phyloP scores from a whole-genome alignment of 2,888 invertebrate species.

The Leptopterna dolabrata region DNA sequence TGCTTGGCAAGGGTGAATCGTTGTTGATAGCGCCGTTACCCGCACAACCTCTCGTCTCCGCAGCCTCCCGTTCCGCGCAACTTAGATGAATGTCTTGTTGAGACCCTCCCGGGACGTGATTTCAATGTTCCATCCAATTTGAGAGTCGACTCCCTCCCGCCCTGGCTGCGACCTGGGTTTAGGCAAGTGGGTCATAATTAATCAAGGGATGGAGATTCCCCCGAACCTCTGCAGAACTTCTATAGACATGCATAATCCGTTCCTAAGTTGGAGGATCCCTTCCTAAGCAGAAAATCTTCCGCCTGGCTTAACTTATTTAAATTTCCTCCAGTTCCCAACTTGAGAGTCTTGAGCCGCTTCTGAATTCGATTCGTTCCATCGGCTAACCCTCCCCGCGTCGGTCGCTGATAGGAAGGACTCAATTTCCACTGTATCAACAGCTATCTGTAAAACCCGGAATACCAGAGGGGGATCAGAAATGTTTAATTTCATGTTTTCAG shows the following conservation, averaged over 20 bases:
- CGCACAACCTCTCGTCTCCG: not conserved
- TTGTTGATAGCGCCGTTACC: not conserved
- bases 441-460: not conserved
- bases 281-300: slow-evolving; percentile 53
- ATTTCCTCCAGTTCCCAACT: slow-evolving; percentile 42
- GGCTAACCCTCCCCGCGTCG: not conserved
- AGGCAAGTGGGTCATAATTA: slow-evolving; percentile 52
- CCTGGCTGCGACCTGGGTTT: slow-evolving; percentile 8
- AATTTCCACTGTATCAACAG: not conserved
- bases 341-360: slow-evolving; percentile 14
- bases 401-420: not conserved
- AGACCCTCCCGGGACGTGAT: slow-evolving; percentile 22
- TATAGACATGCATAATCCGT: slow-evolving; percentile 54
- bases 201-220: slow-evolving; percentile 51
- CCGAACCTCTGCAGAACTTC: slow-evolving; percentile 42
- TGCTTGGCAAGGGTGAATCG: slow-evolving; percentile 3
- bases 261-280: slow-evolving; percentile 38
- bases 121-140: slow-evolving; percentile 46
- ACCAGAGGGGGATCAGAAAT: not conserved
- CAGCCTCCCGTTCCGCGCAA: not conserved
- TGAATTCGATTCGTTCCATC: slow-evolving; percentile 40
- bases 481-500: not conserved
- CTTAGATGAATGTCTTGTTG: slow-evolving; percentile 22
- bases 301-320: slow-evolving; percentile 50
- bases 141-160: slow-evolving; percentile 20